A percentile compares a stretch with the other conserved stretches of the same genome.
phyloP scores from a whole-genome alignment of 2,888 invertebrate genomes.

The Bombyx huttoni region DNA sequence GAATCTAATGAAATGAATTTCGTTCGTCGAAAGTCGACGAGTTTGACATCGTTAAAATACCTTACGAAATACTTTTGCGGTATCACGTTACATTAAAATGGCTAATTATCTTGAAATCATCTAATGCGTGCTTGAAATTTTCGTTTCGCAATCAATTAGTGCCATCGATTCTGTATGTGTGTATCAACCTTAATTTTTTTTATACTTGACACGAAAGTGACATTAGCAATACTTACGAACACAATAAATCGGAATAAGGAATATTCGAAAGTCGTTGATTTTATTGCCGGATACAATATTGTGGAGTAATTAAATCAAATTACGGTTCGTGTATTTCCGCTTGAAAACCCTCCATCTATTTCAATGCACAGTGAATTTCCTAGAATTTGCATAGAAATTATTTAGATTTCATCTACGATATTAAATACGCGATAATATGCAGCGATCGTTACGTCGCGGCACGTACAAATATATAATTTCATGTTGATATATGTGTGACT shows the following conservation, averaged over 20 bases:
- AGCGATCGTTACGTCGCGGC: neutral
- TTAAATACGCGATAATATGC: neutral
- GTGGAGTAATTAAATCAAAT: neutral
- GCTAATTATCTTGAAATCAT: slow-evolving; percentile 21
- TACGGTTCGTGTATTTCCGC: neutral
- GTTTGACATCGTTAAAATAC: no score
- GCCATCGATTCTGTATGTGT: slow-evolving; percentile 11
- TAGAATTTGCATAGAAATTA: neutral
- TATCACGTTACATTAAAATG: slow-evolving; percentile 10
- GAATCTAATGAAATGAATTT: neutral
- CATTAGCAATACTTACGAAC: neutral
- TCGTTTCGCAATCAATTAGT: slow-evolving; percentile 28
- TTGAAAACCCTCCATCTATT: neutral
- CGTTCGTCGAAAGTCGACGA: neutral
- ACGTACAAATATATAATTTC: slow-evolving; percentile 1
- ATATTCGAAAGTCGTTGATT: no score
- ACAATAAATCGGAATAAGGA: no score
- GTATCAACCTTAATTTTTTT: neutral
- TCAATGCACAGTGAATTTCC: neutral
- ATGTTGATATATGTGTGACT: neutral
- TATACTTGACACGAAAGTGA: neutral
- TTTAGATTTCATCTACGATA: neutral
- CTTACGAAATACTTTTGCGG: no score
- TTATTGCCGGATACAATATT: neutral
- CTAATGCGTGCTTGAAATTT: slow-evolving; percentile 28